Conservation (phyloP, 2,888 invertebrate genomes). For the Salticus scenicus region DNA sequence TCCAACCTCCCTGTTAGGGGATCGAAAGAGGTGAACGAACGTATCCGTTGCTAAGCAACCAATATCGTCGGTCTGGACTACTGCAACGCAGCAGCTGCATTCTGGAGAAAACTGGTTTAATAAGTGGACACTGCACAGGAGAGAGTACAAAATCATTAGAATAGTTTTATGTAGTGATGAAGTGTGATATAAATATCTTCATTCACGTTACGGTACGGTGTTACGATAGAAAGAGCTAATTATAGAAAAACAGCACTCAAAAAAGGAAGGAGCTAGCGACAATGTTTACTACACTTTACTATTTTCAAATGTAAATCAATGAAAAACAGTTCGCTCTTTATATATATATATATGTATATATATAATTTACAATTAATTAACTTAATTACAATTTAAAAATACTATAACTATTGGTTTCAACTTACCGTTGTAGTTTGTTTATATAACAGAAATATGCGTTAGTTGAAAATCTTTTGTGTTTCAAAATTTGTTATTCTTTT, state of each 20-base stretch:
- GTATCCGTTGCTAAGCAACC: slow-evolving; percentile 9
- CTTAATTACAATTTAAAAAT: too few relatives aligned
- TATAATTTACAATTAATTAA: too few relatives aligned
- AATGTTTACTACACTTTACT: too few relatives aligned
- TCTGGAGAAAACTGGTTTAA: background rate
- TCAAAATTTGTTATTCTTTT: too few relatives aligned
- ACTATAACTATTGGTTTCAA: too few relatives aligned
- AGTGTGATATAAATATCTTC: background rate
- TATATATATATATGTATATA: too few relatives aligned
- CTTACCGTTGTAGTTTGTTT: too few relatives aligned
- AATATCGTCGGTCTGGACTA: background rate
- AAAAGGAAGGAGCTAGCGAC: too few relatives aligned
- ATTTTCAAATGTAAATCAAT: too few relatives aligned
- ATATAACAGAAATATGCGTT: too few relatives aligned
- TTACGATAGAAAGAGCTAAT: background rate
- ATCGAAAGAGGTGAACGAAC: slow-evolving; percentile 19
- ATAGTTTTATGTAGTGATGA: background rate
- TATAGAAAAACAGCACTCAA: background rate
- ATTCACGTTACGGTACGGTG: background rate
- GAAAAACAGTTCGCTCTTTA: too few relatives aligned
- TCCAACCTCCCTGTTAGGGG: slow-evolving; percentile 6
- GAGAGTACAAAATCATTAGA: background rate
- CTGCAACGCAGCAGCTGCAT: slow-evolving; percentile 11
- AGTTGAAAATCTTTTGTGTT: too few relatives aligned
- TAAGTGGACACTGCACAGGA: background rate